Evolutionary conservation across 2,888 invertebrate genomes (phyloP).

Genomic region (Dicranocentrus wangi): DNA sequence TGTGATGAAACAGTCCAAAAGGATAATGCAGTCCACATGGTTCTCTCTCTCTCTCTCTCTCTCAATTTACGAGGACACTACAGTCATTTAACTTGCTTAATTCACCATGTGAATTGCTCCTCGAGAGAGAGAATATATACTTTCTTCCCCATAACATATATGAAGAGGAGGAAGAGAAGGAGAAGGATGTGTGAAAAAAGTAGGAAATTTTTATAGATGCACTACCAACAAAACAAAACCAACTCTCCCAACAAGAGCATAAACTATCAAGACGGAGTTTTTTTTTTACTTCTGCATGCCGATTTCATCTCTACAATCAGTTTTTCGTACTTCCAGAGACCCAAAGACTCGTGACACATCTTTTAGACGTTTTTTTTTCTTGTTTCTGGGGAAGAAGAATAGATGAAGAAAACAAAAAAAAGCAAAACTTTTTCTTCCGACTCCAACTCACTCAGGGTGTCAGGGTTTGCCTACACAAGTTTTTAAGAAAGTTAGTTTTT

Average conservation of each 20-base stretch:
- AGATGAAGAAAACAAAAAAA: conserved; percentile 42
- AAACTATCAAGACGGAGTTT: conserved; percentile 25
- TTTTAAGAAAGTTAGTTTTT: not conserved
- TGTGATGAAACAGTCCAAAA: conserved; percentile 61
- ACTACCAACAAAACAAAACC: not conserved
- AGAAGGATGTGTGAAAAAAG: conserved; percentile 31
- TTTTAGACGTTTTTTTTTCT: no score
- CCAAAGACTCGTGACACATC: conserved; percentile 46
- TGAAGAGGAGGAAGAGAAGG: no score
- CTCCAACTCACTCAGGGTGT: conserved; percentile 11
- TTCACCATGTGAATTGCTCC: conserved; percentile 56
- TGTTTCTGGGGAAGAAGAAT: conserved; percentile 35
- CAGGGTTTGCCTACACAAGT: no score
- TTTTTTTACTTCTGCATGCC: conserved; percentile 6
- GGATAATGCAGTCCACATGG: conserved; percentile 51
- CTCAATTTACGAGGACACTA: conserved; percentile 71
- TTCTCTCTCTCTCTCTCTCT: no score
- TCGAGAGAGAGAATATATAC: conserved; percentile 38
- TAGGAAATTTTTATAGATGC: conserved; percentile 13
- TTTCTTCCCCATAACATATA: no score
- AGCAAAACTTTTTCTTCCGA: conserved; percentile 15
- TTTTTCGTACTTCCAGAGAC: conserved; percentile 38
- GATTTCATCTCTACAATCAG: conserved; percentile 11
- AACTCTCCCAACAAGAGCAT: conserved; percentile 30
- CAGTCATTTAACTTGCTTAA: conserved; percentile 66